Percentiles rank a stretch among this genome's conserved stretches.
Conservation (phyloP, 2,113 vertebrate species). For the Procavia capensis region DNA sequence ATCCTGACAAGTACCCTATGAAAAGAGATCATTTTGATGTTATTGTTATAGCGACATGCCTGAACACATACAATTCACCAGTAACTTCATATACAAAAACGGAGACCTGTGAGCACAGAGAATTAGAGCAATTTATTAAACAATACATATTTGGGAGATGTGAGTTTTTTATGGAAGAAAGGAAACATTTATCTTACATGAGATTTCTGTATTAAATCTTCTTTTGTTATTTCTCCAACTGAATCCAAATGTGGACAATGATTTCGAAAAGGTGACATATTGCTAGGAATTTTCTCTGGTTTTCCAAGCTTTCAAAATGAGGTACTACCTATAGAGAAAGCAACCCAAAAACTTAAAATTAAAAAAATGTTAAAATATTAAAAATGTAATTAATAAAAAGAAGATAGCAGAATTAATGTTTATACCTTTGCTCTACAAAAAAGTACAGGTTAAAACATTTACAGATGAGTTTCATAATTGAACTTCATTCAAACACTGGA, state of each 20-base stretch:
- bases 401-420: neutral
- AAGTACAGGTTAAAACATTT: constrained; percentile 28
- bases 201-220: constrained; percentile 98
- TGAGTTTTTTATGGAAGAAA: constrained; percentile 32
- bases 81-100: neutral
- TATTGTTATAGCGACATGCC: neutral
- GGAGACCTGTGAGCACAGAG: neutral
- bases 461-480: neutral
- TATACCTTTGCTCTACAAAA: neutral
- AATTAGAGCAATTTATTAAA: neutral
- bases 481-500: constrained; percentile 11
- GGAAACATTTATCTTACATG: constrained; percentile 90
- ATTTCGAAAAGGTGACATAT: constrained; percentile 90
- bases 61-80: constrained; percentile 41
- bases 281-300: constrained; percentile 66
- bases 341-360: constrained; percentile 3
- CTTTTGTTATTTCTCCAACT: constrained; percentile 98
- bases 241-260: constrained; percentile 97
- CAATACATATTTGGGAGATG: neutral
- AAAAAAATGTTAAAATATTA: neutral
- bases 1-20: constrained; percentile 96
- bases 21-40: constrained; percentile 51
- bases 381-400: constrained; percentile 11
- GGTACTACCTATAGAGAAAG: constrained; percentile 67
- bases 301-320: constrained; percentile 67